Conservation (phyloP, 2,888 invertebrate genomes). For the Liodrosophila aerea region DNA sequence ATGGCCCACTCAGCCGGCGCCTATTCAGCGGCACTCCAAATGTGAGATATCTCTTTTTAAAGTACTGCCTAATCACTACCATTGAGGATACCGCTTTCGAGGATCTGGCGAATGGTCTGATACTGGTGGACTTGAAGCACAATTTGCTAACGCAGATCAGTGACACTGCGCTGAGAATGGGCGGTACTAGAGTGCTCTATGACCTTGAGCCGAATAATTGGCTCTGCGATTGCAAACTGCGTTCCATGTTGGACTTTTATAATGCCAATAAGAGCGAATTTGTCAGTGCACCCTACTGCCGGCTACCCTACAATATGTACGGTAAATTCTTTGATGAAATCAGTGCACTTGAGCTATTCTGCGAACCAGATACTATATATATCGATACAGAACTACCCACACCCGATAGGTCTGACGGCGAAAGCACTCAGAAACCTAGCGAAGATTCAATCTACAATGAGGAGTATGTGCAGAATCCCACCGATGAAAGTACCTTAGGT, state of each 20-base stretch:
- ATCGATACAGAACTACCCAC: too few relatives aligned
- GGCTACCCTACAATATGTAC: slow-evolving; percentile 55
- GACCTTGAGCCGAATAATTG: slow-evolving; percentile 72
- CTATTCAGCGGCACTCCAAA: slow-evolving; percentile 67
- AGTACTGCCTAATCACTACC: slow-evolving; percentile 52
- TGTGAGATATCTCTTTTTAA: slow-evolving; percentile 62
- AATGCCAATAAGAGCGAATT: slow-evolving; percentile 49
- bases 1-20: slow-evolving; percentile 48
- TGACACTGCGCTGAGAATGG: slow-evolving; percentile 13
- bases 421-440: too few relatives aligned
- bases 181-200: slow-evolving; percentile 29
- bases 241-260: slow-evolving; percentile 53
- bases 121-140: slow-evolving; percentile 67
- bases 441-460: not conserved
- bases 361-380: slow-evolving; percentile 6
- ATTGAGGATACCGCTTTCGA: slow-evolving; percentile 71
- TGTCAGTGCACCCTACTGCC: slow-evolving; percentile 69
- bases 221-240: slow-evolving; percentile 70
- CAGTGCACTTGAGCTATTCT: slow-evolving; percentile 24
- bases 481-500: slow-evolving; percentile 2
- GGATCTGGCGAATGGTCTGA: slow-evolving; percentile 50
- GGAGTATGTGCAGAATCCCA: slow-evolving; percentile 3
- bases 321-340: slow-evolving; percentile 61
- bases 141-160: slow-evolving; percentile 68
- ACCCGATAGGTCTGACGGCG: too few relatives aligned